Conservation (phyloP, 92 coral and sea anemone genomes). For the Parazoanthus atlanticus region DNA sequence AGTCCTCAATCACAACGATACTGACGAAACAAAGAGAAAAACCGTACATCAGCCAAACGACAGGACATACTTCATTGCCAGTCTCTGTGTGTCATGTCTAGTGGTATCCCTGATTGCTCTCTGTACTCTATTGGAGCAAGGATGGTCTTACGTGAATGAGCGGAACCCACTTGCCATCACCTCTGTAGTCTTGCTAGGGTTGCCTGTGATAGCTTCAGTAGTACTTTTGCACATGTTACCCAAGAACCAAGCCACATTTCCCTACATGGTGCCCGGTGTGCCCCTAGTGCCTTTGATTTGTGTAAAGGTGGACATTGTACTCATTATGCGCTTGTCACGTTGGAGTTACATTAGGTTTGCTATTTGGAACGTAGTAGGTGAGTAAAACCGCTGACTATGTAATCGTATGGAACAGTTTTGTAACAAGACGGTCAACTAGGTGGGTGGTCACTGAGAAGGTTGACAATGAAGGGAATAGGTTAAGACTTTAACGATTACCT, state of each 20-base stretch:
- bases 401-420: no score
- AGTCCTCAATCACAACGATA: not conserved
- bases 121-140: not conserved
- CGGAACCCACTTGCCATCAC: not conserved
- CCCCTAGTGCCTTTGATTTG: not conserved
- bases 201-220: not conserved
- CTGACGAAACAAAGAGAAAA: not conserved
- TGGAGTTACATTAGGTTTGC: not conserved
- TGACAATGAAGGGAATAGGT: no score
- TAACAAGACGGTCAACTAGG: no score
- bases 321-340: not conserved
- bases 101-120: not conserved
- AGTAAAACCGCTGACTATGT: not conserved
- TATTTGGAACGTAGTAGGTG: not conserved
- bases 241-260: not conserved
- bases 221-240: not conserved
- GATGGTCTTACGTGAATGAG: not conserved
- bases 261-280: not conserved
- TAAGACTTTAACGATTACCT: no score
- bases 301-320: not conserved
- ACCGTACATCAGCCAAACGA: not conserved
- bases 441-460: no score
- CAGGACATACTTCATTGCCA: not conserved
- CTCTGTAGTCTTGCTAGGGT: not conserved
- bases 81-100: not conserved